These are phyloP conservation scores for Chelonus insularis DNA, from an alignment of 1,140 invertebrate species.

Conservation along the genomic window DNA sequence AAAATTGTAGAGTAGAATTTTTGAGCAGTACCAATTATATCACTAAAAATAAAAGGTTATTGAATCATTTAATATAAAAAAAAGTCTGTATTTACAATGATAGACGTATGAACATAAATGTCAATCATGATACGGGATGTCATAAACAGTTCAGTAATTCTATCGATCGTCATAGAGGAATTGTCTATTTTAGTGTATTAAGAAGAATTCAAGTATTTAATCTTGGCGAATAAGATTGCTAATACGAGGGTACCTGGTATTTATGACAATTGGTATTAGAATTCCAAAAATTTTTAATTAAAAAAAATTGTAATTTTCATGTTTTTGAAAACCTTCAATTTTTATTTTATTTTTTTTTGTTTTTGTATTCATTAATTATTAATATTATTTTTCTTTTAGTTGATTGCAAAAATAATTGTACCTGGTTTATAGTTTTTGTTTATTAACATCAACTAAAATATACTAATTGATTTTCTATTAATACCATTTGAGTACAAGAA, in stretches of 20 bases:
- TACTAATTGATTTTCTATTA: constrained; percentile 28
- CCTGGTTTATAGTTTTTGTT: constrained; percentile 27
- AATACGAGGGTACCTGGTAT: constrained; percentile 2
- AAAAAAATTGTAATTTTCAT: not conserved
- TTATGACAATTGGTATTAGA: not conserved
- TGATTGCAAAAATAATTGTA: too few species aligned
- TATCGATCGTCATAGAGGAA: not conserved
- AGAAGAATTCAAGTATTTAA: constrained; percentile 8
- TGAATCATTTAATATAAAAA: not conserved
- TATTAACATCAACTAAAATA: constrained; percentile 4
- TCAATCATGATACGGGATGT: constrained; percentile 1
- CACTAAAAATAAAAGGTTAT: not conserved
- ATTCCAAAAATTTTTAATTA: not conserved
- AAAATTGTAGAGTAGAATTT: not conserved
- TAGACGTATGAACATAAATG: constrained; percentile 4
- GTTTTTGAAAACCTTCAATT: not conserved
- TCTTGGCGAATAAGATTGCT: not conserved
- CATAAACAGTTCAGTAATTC: constrained; percentile 16
- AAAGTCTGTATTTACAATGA: constrained; percentile 8
- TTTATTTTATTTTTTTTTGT: not conserved
- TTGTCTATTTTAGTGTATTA: constrained; percentile 5
- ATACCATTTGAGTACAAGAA: constrained; percentile 39
- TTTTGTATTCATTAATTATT: too few species aligned
- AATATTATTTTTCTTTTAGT: too few species aligned
- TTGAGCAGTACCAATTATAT: not conserved